Evolutionary conservation across 2,113 vertebrate species (phyloP).

Genomic region (Megaleporinus macrocephalus): DNA sequence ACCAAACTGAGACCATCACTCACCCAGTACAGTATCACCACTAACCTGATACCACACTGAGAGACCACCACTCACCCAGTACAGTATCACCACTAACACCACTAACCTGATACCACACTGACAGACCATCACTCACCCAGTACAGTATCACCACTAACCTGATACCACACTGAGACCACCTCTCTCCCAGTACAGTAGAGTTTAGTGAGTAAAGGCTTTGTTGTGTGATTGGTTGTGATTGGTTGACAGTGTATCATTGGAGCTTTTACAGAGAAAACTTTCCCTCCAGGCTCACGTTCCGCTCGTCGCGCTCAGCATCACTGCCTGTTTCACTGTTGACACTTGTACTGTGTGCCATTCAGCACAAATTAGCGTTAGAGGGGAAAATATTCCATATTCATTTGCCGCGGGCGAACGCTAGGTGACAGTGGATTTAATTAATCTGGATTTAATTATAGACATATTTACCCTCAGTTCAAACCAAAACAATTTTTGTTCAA

Average conservation of each 20-base stretch:
- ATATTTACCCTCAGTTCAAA: background rate
- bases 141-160: no score
- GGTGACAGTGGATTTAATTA: constrained; percentile 9
- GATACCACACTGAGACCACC: no score
- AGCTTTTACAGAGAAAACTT: background rate
- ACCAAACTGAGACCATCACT: no score
- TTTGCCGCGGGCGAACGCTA: background rate
- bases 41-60: no score
- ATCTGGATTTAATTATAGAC: constrained; percentile 1
- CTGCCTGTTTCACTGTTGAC: background rate
- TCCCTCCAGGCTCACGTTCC: background rate
- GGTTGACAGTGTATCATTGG: no score
- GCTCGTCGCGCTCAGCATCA: background rate
- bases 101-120: no score
- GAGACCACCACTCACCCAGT: no score
- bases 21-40: no score
- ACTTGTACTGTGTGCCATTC: background rate
- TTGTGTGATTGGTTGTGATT: no score
- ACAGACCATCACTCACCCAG: no score
- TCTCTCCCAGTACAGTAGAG: no score
- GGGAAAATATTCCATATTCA: background rate
- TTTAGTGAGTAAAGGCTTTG: background rate
- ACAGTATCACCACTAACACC: no score
- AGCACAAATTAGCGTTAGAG: background rate
- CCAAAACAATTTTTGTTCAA: background rate